Base-by-base conservation (phyloP, 2,888 invertebrate genomes). In the Pinctada fucata region DNA sequence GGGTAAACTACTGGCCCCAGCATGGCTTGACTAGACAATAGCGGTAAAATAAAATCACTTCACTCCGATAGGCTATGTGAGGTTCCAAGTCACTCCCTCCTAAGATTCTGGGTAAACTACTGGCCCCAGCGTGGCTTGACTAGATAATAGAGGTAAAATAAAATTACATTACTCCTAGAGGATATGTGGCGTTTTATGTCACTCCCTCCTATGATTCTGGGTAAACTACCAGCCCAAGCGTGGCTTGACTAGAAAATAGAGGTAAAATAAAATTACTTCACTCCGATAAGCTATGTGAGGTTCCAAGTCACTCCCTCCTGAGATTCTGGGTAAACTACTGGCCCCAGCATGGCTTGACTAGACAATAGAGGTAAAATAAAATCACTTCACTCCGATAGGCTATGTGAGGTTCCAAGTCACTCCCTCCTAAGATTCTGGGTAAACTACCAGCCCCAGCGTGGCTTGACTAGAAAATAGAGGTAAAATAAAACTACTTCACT, bases 201-300 rank as follows among this genome's bases (percentile, higher is more conserved):
- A 78, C 89, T 84, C 3, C 90, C 89, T 16, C 90, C 90, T 45
- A 90, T n/a, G n/a, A n/a, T n/a, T n/a, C n/a, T n/a, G n/a, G n/a
- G n/a, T n/a, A n/a, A n/a, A n/a, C n/a, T n/a, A n/a, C n/a, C n/a
- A n/a, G n/a, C n/a, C n/a, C n/a, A n/a, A n/a, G n/a, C n/a, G n/a
- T n/a, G n/a, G n/a, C n/a, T n/a, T n/a, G n/a, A n/a, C n/a, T n/a
- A n/a, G n/a, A n/a, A n/a, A n/a, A n/a, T n/a, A n/a, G n/a, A n/a
- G n/a, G n/a, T n/a, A n/a, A n/a, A n/a, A n/a, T n/a, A n/a, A n/a
- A n/a, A n/a, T n/a, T n/a, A n/a, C n/a, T n/a, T n/a, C n/a, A n/a
- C n/a, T n/a, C n/a, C n/a, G n/a, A n/a, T n/a, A n/a, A n/a, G n/a
- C n/a, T n/a, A n/a, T n/a, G n/a, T n/a, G n/a, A n/a, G n/a, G n/a